A percentile compares a stretch with the other conserved stretches of the same genome.
Conservation (phyloP, 2,797 vertebrate species). For the Gambusia yucatana region DNA sequence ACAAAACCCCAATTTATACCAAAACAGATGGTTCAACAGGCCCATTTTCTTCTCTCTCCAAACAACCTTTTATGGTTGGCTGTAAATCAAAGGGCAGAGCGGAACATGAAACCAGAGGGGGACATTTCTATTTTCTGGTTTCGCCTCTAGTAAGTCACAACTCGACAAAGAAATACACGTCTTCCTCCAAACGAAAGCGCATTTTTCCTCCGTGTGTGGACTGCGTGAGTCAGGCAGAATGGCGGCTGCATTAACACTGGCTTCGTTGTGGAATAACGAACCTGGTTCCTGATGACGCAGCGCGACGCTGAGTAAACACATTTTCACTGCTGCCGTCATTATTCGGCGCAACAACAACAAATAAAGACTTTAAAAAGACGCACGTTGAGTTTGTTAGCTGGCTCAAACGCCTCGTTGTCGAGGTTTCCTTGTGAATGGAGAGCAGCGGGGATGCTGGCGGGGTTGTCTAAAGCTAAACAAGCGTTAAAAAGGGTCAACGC, state of each 20-base stretch:
- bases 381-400: not conserved
- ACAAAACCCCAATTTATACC: not conserved
- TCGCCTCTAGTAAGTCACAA: conserved; percentile 27
- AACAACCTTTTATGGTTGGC: conserved; percentile 36
- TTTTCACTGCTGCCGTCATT: conserved; percentile 20
- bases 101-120: conserved; percentile 48
- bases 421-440: conserved; percentile 6
- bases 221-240: conserved; percentile 4
- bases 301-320: conserved; percentile 68
- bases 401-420: not conserved
- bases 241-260: conserved; percentile 44
- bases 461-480: not conserved
- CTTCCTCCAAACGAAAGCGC: not conserved
- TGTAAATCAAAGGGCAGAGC: conserved; percentile 55
- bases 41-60: not conserved
- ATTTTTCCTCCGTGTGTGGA: not conserved
- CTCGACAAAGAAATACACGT: conserved; percentile 2
- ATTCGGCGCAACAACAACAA: not conserved
- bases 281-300: conserved; percentile 75
- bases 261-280: conserved; percentile 32
- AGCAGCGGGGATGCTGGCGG: conserved; percentile 27
- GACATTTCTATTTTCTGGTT: conserved; percentile 56
- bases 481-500: not conserved
- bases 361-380: not conserved
- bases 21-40: not conserved